phyloP scores from a whole-genome alignment of 2,113 vertebrate genomes.

The Bombycilla garrulus region DNA sequence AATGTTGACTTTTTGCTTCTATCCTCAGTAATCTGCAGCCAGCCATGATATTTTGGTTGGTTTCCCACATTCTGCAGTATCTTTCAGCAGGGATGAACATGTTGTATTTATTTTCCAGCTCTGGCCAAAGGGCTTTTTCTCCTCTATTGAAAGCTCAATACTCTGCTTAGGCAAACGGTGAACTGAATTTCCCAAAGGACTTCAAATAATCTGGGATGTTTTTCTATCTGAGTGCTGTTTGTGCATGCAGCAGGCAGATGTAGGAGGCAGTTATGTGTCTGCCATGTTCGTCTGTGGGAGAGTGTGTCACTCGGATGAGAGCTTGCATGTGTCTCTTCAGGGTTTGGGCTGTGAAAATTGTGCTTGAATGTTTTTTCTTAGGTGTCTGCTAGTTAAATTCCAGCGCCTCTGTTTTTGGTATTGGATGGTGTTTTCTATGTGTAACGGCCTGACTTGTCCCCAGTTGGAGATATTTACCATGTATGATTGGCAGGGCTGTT shows the following conservation, averaged over 20 bases:
- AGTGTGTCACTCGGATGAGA: background rate
- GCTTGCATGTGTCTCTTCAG: background rate
- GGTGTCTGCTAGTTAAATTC: background rate
- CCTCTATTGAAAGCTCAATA: background rate
- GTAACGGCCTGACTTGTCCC: background rate
- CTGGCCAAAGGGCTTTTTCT: background rate
- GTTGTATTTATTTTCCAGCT: background rate
- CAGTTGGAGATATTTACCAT: background rate
- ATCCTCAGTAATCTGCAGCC: background rate
- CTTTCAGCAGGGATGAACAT: background rate
- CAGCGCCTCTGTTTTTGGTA: background rate
- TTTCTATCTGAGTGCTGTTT: background rate
- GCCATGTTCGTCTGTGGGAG: background rate
- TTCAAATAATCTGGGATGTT: background rate
- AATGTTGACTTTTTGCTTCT: background rate
- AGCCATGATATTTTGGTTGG: background rate
- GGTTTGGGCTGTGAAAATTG: background rate
- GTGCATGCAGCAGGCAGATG: background rate
- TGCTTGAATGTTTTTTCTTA: background rate
- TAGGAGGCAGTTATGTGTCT: constrained; percentile 18
- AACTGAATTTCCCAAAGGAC: background rate
- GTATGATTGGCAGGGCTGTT: background rate
- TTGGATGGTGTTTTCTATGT: background rate
- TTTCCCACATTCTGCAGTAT: background rate
- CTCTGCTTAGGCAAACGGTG: background rate